These are phyloP conservation scores for Herpailurus yagouaroundi DNA, from an alignment of 2,113 vertebrate species.

Conservation along the genomic window DNA sequence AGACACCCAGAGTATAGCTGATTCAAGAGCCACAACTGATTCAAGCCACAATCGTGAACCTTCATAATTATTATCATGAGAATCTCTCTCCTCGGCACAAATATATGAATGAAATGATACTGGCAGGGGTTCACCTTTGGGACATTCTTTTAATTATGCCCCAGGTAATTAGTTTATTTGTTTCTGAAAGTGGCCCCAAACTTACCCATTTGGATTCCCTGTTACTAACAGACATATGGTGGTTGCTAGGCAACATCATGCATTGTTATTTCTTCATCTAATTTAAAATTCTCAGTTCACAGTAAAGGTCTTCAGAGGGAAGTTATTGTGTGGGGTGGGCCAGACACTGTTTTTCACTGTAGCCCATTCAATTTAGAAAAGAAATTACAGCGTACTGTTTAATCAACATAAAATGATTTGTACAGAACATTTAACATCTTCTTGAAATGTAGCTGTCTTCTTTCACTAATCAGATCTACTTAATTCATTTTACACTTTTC, in stretches of 20 bases:
- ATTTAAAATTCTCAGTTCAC: conserved; percentile 68
- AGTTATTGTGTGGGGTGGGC: conserved; percentile 57
- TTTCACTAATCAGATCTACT: conserved; percentile 69
- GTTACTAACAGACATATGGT: conserved; percentile 42
- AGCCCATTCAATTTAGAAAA: conserved; percentile 76
- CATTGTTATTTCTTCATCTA: conserved; percentile 64
- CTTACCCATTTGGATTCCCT: conserved; percentile 31
- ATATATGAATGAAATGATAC: not conserved
- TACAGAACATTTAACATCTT: conserved; percentile 71
- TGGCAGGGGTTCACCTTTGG: not conserved
- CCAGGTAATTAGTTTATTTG: conserved; percentile 65
- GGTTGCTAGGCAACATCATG: conserved; percentile 76
- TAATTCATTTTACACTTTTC: conserved; percentile 72
- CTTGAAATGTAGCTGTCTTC: conserved; percentile 68
- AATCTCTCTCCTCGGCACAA: not conserved
- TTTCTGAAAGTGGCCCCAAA: conserved; percentile 52
- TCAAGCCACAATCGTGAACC: not conserved
- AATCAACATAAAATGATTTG: conserved; percentile 79
- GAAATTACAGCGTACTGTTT: conserved; percentile 66
- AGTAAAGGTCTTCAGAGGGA: conserved; percentile 66
- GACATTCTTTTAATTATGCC: conserved; percentile 54
- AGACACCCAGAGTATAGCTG: not conserved
- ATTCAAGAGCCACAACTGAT: not conserved
- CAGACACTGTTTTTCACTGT: conserved; percentile 71
- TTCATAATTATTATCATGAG: not conserved